Evolutionary conservation across 2,113 vertebrate genomes (phyloP).

Genomic region (Corythaeola cristata): DNA sequence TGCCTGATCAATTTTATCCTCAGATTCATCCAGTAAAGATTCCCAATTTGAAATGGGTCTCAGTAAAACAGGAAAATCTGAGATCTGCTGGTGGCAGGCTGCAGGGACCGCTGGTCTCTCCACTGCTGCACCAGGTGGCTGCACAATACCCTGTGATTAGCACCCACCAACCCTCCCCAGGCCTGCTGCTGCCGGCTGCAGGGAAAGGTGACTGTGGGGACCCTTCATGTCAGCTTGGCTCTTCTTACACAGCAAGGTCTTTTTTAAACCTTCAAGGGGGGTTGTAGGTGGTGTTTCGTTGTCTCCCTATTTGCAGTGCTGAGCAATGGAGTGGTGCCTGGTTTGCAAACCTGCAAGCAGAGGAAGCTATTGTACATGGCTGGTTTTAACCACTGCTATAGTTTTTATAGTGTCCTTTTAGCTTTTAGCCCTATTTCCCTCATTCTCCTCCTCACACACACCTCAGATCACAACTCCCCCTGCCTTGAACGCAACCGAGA

Average conservation of each 20-base stretch:
- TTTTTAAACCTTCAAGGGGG: background rate
- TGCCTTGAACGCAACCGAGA: background rate
- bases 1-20: background rate
- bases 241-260: background rate
- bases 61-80: background rate
- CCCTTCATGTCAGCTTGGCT: background rate
- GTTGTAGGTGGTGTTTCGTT: background rate
- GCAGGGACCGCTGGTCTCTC: background rate
- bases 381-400: background rate
- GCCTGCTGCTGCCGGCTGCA: background rate
- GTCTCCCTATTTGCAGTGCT: background rate
- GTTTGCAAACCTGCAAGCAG: background rate
- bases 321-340: background rate
- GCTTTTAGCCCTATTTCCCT: background rate
- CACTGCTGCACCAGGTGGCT: background rate
- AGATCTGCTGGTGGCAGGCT: background rate
- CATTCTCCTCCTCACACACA: background rate
- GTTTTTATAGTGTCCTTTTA: background rate
- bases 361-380: background rate
- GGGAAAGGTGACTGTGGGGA: background rate
- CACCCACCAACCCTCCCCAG: rapidly evolving
- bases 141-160: background rate
- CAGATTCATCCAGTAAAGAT: background rate
- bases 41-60: background rate
- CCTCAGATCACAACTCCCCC: background rate